phyloP scores from a whole-genome alignment of 2,797 vertebrate species.

The Diceros bicornis region DNA sequence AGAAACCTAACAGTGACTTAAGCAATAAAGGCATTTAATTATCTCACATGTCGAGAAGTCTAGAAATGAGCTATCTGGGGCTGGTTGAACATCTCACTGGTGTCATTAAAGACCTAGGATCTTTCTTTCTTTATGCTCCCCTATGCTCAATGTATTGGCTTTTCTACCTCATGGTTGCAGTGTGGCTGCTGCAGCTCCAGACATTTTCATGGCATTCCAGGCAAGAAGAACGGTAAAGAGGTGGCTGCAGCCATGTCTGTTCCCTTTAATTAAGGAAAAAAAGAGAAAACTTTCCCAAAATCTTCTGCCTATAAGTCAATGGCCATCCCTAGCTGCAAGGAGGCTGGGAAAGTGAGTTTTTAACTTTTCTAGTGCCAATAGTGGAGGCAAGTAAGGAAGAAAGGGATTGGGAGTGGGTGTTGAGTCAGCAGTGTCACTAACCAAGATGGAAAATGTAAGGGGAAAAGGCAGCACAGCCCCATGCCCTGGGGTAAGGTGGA shows the following conservation, averaged over 20 bases:
- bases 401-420: neutral
- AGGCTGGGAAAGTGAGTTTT: neutral
- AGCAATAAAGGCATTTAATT: neutral
- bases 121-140: neutral
- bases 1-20: neutral
- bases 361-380: neutral
- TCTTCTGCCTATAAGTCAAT: neutral
- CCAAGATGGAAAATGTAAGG: neutral
- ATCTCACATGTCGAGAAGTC: neutral
- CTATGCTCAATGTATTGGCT: neutral
- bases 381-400: neutral
- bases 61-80: neutral
- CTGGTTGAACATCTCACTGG: neutral
- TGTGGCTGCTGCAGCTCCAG: neutral
- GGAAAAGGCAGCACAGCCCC: neutral
- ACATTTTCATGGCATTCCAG: constrained; percentile 29
- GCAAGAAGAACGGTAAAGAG: neutral
- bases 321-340: neutral
- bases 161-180: neutral
- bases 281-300: neutral
- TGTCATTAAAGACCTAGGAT: neutral
- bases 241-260: neutral
- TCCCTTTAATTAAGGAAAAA: neutral
- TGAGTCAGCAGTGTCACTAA: neutral
- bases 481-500: neutral